Conservation (phyloP, 2,797 vertebrate species). For the Gymnothorax reevesii region DNA sequence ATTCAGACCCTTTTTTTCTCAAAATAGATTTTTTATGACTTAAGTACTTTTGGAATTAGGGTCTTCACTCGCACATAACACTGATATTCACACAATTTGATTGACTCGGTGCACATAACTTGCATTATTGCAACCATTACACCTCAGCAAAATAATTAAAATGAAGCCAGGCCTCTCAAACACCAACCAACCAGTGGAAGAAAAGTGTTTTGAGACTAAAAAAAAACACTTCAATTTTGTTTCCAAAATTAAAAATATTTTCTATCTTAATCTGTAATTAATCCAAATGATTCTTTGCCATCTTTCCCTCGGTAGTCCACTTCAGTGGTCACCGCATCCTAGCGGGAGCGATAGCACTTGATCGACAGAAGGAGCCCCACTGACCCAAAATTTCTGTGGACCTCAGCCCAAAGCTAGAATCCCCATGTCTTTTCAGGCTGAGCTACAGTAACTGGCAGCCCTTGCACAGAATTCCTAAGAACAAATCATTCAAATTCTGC, state of each 20-base stretch:
- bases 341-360: background rate
- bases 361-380: background rate
- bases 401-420: background rate
- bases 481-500: conserved; percentile 2
- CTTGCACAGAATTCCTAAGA: background rate
- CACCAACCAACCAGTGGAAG: background rate
- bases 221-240: background rate
- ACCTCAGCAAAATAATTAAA: background rate
- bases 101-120: background rate
- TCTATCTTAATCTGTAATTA: background rate
- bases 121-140: background rate
- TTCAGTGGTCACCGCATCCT: background rate
- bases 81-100: background rate
- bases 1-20: no score
- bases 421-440: background rate
- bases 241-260: background rate
- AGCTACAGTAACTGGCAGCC: background rate
- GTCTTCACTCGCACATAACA: background rate
- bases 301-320: background rate
- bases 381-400: background rate
- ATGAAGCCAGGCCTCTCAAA: background rate
- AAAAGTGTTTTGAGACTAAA: background rate
- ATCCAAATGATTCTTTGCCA: background rate
- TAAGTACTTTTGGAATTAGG: no score
- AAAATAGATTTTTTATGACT: no score